These are phyloP conservation scores for Lysandra bellargus DNA, from an alignment of 2,888 invertebrate species.

Conservation along the genomic window DNA sequence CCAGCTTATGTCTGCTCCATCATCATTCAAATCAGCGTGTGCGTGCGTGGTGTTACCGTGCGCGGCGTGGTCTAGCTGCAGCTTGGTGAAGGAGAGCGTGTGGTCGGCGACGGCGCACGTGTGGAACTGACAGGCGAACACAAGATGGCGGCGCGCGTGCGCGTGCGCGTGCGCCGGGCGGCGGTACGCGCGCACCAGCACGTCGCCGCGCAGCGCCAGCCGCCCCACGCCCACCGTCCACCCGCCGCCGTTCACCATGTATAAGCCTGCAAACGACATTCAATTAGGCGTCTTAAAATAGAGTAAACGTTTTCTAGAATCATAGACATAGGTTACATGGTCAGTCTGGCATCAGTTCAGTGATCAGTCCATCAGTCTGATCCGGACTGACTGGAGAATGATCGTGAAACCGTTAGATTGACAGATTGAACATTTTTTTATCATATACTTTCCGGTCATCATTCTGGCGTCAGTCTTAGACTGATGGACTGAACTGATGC, in stretches of 20 bases:
- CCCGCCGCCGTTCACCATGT: conserved; percentile 85
- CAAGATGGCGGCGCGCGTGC: conserved; percentile 78
- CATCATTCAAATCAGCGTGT: neutral
- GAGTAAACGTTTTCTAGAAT: neutral
- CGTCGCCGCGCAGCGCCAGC: conserved; percentile 91
- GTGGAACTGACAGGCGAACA: conserved; percentile 95
- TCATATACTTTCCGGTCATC: too few species aligned
- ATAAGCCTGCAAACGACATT: conserved; percentile 76
- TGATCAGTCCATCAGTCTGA: too few species aligned
- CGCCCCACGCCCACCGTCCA: conserved; percentile 82
- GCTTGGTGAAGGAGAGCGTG: conserved; percentile 90
- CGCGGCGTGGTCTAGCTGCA: conserved; percentile 92
- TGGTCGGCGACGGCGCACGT: conserved; percentile 94
- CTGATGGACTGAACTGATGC: too few species aligned
- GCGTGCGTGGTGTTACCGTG: conserved; percentile 80
- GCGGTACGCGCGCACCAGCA: conserved; percentile 94
- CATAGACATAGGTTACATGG: too few species aligned
- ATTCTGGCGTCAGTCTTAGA: too few species aligned
- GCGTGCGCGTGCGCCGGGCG: conserved; percentile 71
- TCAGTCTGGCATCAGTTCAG: too few species aligned
- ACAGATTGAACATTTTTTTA: too few species aligned
- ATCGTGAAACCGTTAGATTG: too few species aligned
- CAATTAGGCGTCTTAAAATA: neutral
- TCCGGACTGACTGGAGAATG: too few species aligned
- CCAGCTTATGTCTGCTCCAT: neutral